Evolutionary conservation across 2,797 vertebrate species (phyloP).

Genomic region (Eurystomus glaucurus): DNA sequence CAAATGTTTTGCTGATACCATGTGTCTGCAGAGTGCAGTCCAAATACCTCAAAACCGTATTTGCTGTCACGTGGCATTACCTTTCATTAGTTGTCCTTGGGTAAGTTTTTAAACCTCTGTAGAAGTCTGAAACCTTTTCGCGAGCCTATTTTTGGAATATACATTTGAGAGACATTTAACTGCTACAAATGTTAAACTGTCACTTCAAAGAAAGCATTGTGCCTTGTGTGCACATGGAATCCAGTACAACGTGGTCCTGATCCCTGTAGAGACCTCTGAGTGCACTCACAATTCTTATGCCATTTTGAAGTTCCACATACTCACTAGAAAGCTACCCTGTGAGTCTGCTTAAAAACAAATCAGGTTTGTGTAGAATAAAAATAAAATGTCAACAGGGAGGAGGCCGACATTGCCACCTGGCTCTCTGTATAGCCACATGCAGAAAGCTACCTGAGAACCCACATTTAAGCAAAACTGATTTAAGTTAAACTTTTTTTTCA

Average conservation of each 20-base stretch:
- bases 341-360: not conserved
- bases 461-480: not conserved
- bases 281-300: not conserved
- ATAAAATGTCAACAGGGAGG: not conserved
- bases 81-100: not conserved
- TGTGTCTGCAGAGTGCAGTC: not conserved
- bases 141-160: not conserved
- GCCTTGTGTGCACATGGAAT: fast-evolving
- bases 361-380: not conserved
- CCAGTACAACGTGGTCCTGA: not conserved
- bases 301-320: not conserved
- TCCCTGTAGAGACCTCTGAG: not conserved
- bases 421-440: not conserved
- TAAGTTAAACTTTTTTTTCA: not conserved
- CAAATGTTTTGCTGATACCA: not conserved
- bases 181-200: not conserved
- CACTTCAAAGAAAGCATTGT: not conserved
- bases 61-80: not conserved
- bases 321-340: not conserved
- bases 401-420: not conserved
- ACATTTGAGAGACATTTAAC: not conserved
- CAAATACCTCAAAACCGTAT: not conserved
- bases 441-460: not conserved
- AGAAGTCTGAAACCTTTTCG: not conserved
- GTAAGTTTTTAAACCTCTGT: not conserved